Evolutionary conservation across 2,113 vertebrate genomes (phyloP), one percentile per base, ranked within the genome.

Genomic region (Lota lota): DNA sequence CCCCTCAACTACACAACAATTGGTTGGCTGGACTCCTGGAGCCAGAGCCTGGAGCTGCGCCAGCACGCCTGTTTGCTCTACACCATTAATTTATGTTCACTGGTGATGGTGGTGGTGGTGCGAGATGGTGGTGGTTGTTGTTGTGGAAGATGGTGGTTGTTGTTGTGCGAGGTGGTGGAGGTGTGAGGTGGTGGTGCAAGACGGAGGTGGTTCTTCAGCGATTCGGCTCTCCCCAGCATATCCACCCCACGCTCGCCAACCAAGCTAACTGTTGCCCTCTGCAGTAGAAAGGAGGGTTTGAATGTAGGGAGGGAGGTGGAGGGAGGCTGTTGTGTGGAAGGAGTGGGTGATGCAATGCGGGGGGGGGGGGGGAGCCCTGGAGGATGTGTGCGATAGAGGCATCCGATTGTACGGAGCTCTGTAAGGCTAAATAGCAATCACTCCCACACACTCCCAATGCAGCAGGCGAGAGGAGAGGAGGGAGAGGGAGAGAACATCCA

Each of bases 41-140:
- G 80, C 76, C 76, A 64, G 75, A 81, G 88, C 78, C 86, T 95
- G 94, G 93, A 92, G 85, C 78, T 50, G 65, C 2, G 93, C 94
- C 94, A 94, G 87, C 85, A 89, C 12, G 92, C 92, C 91, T 91
- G 93, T 94, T 94, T 95, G 94, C 94, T 94, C 92, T 93, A 93
- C 92, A 94, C 93, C 93, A 93, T 92, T 94, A 93, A 93, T 94
- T 95, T 92, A 94, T 95, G 94, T 94, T 94, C 92, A 93, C 90
- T 94, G 92, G 93, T 94, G 93, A 93, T 92, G 92, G 3, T 33
- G 28, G 28, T 33, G 28, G 28, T 33, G 28, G 93, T 91, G 93
- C 91, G 93, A 94, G 92, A 7, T 33, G 28, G 28, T n/a, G n/a
- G 28, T 33, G 28, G 93, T 93, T 95, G 91, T 93, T 90, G n/a